phyloP scores from a whole-genome alignment of 2,888 invertebrate species.

The Tiphia femorata region DNA sequence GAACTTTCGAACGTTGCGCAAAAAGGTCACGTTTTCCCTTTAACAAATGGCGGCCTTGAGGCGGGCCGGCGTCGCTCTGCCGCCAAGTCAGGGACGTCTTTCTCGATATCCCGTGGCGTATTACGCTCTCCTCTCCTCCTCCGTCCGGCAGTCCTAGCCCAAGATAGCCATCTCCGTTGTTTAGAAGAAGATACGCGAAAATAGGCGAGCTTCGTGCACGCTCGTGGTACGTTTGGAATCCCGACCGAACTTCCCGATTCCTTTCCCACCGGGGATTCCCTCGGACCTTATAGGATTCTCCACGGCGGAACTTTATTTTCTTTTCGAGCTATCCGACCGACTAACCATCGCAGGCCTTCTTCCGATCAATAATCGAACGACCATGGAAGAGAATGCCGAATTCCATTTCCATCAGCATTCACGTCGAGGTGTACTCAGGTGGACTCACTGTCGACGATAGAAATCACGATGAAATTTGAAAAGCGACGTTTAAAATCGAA shows the following conservation, averaged over 20 bases:
- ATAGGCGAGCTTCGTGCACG: background rate
- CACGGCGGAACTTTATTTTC: conserved; percentile 23
- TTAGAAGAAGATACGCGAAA: conserved; percentile 17
- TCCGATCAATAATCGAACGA: conserved; percentile 27
- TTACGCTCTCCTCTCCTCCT: too few species aligned
- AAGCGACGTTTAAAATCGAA: too few species aligned
- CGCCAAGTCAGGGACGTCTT: too few species aligned
- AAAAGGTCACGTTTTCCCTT: conserved; percentile 36
- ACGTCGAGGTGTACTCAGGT: background rate
- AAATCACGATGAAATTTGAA: too few species aligned
- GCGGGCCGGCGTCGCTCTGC: too few species aligned
- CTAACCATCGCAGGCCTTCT: conserved; percentile 2
- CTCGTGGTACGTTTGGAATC: conserved; percentile 15
- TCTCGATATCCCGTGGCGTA: too few species aligned
- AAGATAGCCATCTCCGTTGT: too few species aligned
- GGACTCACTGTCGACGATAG: too few species aligned
- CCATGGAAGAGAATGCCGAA: background rate
- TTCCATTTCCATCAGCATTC: background rate
- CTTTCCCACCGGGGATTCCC: conserved; percentile 1
- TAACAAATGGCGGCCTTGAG: conserved; percentile 35
- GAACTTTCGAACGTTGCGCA: conserved; percentile 19
- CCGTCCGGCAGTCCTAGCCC: too few species aligned
- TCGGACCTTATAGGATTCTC: conserved; percentile 16
- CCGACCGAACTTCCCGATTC: conserved; percentile 13
- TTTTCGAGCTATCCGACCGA: conserved; percentile 8